Evolutionary conservation across 2,113 vertebrate genomes (phyloP), one percentile per base, ranked within the genome.

Genomic region (Hemibagrus wyckioides): DNA sequence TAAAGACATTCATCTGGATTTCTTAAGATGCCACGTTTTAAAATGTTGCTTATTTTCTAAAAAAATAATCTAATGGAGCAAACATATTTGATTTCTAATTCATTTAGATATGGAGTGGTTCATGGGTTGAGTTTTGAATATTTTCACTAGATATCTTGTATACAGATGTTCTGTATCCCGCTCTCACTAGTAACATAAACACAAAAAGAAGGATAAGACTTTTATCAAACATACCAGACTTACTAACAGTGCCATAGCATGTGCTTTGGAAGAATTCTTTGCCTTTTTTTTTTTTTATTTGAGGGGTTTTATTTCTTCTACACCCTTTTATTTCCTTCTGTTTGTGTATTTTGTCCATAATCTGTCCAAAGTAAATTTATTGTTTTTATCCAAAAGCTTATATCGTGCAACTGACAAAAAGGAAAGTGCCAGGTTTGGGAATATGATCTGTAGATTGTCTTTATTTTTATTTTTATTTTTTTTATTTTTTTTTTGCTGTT

Each of bases 381-480:
- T 85, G 85, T 77, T 82, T 81, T 10, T 83, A 87, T 85, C 83
- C 76, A 28, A 30, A 76, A 76, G 87, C 83, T 90, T 87, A 76
- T 33, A n/a, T 77, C 48, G 71, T 87, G 85, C 39, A 41, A 83
- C 80, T 80, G 52, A 89, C 71, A 88, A 36, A 83, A 59, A 69
- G 79, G 54, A 86, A n/a, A 85, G 82, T 69, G 73, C 17, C 8
- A 65, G 21, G 30, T 52, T 67, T 86, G 84, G 88, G 80, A 85
- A 81, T 88, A 69, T 90, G 69, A 81, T 87, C 87, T 89, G 89
- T 85, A 85, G 82, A 84, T 89, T 87, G 44, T 90, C 61, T 56
- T 90, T n/a, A n/a, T 82, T 57, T 88, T 88, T 89, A 28, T 89
- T 79, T 52, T 88, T 65, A n/a, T n/a, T 76, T 59, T 82, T 57